Percentiles rank a stretch among this genome's conserved stretches.
Conservation (phyloP, 23 tunicate species). For the Styela clava region DNA sequence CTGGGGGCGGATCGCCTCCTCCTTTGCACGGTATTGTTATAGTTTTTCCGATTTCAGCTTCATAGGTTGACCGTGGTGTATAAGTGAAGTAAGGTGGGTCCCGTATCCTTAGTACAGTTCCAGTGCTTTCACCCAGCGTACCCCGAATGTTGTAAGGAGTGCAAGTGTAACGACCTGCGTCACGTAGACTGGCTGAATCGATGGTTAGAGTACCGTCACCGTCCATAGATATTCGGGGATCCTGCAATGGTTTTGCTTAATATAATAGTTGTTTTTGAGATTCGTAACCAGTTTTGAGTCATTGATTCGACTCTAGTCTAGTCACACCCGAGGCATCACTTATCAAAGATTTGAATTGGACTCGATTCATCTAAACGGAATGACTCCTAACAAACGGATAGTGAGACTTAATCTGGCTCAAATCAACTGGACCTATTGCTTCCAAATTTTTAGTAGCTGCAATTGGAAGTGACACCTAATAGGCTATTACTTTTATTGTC, state of each 20-base stretch:
- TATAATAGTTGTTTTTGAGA: background rate
- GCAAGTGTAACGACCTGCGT: conserved; percentile 69
- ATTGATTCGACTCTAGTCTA: background rate
- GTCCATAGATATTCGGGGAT: conserved; percentile 36
- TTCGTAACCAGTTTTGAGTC: background rate
- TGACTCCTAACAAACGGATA: too few relatives aligned
- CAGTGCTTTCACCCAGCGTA: conserved; percentile 42
- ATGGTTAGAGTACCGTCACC: conserved; percentile 50
- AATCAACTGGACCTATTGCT: too few relatives aligned
- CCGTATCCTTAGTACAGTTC: conserved; percentile 28
- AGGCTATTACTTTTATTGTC: too few relatives aligned
- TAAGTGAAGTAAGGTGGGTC: conserved; percentile 51
- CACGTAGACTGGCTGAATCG: conserved; percentile 13
- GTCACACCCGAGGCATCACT: background rate
- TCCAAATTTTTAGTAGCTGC: too few relatives aligned
- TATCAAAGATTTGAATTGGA: too few relatives aligned
- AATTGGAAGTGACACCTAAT: too few relatives aligned
- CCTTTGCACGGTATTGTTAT: conserved; percentile 60
- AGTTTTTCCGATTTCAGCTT: conserved; percentile 35
- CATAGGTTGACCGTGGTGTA: conserved; percentile 29
- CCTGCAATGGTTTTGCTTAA: too few relatives aligned
- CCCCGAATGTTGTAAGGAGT: conserved; percentile 59
- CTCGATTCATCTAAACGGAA: too few relatives aligned
- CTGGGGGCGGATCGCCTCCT: conserved; percentile 48
- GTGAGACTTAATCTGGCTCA: too few relatives aligned